Evolutionary conservation across 2,797 vertebrate species (phyloP).

Genomic region (Lepus oiostolus): DNA sequence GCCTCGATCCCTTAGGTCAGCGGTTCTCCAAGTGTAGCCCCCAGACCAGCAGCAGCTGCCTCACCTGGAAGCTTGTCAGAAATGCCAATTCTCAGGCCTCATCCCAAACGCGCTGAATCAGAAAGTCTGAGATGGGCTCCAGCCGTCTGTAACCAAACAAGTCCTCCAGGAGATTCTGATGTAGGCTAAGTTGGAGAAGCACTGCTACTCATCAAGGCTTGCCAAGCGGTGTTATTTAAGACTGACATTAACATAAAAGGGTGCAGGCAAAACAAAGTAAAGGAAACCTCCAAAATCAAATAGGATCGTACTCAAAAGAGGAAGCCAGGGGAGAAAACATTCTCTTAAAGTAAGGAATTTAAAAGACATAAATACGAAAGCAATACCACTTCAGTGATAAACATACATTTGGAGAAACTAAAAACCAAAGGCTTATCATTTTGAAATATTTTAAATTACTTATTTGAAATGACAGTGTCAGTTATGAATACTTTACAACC

Average conservation of each 20-base stretch:
- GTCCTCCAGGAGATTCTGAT: not conserved
- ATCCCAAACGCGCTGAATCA: not conserved
- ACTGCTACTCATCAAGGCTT: not conserved
- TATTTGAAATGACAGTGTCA: slow-evolving; percentile 10
- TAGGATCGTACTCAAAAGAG: slow-evolving; percentile 16
- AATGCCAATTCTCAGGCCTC: not conserved
- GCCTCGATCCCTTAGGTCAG: not conserved
- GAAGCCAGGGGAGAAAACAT: not conserved
- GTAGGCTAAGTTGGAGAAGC: slow-evolving; percentile 36
- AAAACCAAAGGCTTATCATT: slow-evolving; percentile 50
- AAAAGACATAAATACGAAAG: slow-evolving; percentile 13
- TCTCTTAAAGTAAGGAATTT: slow-evolving; percentile 8
- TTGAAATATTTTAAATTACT: slow-evolving; percentile 39
- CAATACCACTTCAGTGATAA: not conserved
- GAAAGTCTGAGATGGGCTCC: not conserved
- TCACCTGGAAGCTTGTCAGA: slow-evolving; percentile 18
- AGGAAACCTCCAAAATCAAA: slow-evolving; percentile 15
- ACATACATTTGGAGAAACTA: slow-evolving; percentile 17
- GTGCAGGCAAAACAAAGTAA: slow-evolving; percentile 42
- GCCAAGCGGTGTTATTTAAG: slow-evolving; percentile 7
- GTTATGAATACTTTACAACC: slow-evolving; percentile 46
- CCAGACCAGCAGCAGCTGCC: not conserved
- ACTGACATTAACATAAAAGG: not conserved
- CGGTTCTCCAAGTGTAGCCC: not conserved
- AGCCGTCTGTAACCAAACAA: slow-evolving; percentile 20